Conservation (phyloP, 1,140 invertebrate species). For the Zaprionus ornatus region DNA sequence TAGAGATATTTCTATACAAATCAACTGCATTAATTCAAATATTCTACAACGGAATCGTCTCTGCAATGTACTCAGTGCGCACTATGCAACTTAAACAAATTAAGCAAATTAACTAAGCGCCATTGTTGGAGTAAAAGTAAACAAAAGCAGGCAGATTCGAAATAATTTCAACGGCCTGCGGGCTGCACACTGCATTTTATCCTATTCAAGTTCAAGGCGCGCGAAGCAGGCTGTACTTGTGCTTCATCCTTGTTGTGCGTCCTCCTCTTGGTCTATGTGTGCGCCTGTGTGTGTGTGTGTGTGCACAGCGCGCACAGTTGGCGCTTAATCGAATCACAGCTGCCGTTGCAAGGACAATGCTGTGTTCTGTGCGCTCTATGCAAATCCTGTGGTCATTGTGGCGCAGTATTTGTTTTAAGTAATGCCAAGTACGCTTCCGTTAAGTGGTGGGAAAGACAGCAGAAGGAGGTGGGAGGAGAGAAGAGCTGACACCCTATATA, state of each 20-base stretch:
- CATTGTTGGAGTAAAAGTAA: slow-evolving; percentile 5
- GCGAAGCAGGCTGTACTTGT: slow-evolving; percentile 1
- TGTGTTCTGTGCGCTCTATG: slow-evolving; percentile 52
- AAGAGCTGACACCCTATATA: background rate
- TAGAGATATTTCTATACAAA: background rate
- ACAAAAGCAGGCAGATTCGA: background rate
- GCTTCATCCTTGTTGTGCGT: slow-evolving; percentile 16
- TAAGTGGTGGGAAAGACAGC: background rate
- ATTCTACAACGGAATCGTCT: background rate
- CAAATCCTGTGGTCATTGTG: slow-evolving; percentile 64
- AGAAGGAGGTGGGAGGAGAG: background rate
- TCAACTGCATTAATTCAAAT: background rate
- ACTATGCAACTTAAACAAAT: slow-evolving; percentile 8
- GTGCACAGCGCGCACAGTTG: slow-evolving; percentile 6
- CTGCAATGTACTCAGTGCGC: background rate
- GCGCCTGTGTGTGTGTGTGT: background rate
- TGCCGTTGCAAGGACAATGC: slow-evolving; percentile 61
- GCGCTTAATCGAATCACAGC: slow-evolving; percentile 58
- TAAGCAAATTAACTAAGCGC: slow-evolving; percentile 18
- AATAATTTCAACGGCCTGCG: background rate
- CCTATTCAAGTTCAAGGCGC: slow-evolving; percentile 41
- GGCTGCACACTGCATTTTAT: background rate
- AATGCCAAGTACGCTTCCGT: slow-evolving; percentile 33
- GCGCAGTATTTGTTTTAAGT: slow-evolving; percentile 39
- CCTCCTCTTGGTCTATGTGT: background rate